phyloP scores from a whole-genome alignment of 1,140 invertebrate species.

The Drosophila tani region DNA sequence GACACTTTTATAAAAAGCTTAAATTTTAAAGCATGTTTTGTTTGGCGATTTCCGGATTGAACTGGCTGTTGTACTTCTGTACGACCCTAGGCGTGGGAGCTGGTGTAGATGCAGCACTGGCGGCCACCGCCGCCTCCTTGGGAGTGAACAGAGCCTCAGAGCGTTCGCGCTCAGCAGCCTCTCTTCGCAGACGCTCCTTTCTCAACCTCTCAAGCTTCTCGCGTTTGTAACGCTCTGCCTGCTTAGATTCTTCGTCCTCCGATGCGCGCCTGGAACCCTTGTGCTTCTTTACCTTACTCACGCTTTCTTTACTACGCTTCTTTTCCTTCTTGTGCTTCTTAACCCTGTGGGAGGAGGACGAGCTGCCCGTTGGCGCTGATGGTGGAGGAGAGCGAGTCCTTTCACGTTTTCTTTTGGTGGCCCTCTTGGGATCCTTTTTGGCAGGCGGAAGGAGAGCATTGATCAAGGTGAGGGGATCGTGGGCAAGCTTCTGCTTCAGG shows the following conservation, averaged over 20 bases:
- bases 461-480: slow-evolving; percentile 90
- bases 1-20: neutral
- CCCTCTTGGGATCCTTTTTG: slow-evolving; percentile 19
- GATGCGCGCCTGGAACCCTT: slow-evolving; percentile 73
- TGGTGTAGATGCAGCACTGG: slow-evolving; percentile 34
- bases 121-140: slow-evolving; percentile 12
- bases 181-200: slow-evolving; percentile 91
- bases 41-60: slow-evolving; percentile 61
- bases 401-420: slow-evolving; percentile 24
- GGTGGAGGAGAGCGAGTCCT: slow-evolving; percentile 14
- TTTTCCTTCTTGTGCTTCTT: slow-evolving; percentile 68
- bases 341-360: slow-evolving; percentile 16
- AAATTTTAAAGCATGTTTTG: slow-evolving; percentile 35
- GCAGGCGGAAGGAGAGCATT: slow-evolving; percentile 63
- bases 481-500: slow-evolving; percentile 87
- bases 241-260: slow-evolving; percentile 17
- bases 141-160: slow-evolving; percentile 88
- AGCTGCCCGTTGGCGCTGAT: slow-evolving; percentile 1
- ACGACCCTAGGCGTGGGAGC: slow-evolving; percentile 60
- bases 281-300: slow-evolving; percentile 71
- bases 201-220: slow-evolving; percentile 90
- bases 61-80: slow-evolving; percentile 73
- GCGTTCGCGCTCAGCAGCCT: slow-evolving; percentile 90
- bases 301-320: slow-evolving; percentile 60
- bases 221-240: slow-evolving; percentile 58